phyloP scores from a whole-genome alignment of 1,140 invertebrate species.

The Portunus trituberculatus region DNA sequence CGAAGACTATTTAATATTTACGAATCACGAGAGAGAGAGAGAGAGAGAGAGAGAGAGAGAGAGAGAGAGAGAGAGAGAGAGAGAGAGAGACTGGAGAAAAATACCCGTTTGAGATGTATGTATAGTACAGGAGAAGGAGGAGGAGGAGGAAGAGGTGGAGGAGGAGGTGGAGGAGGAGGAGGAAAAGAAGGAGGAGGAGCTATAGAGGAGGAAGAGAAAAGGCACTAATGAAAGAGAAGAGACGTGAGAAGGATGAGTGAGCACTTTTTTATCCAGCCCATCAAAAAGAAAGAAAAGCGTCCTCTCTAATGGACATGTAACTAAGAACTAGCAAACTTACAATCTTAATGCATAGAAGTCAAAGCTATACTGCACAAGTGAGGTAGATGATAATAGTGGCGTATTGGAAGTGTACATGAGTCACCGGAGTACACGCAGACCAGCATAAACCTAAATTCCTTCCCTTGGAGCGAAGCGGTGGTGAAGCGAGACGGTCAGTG shows the following conservation, averaged over 20 bases:
- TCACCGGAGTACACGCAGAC: not conserved
- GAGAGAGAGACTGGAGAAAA: not conserved
- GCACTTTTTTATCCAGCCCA: too few species aligned
- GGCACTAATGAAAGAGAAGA: too few species aligned
- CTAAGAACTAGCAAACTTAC: too few species aligned
- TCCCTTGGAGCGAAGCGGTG: not conserved
- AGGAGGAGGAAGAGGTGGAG: not conserved
- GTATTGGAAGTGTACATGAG: not conserved
- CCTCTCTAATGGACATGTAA: too few species aligned
- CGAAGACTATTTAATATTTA: too few species aligned
- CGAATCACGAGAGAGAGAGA: not conserved
- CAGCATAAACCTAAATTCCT: not conserved
- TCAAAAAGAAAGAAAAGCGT: too few species aligned
- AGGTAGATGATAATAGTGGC: too few species aligned
- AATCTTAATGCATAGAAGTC: too few species aligned
- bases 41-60: slow-evolving; percentile 36
- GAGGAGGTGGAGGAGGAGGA: not conserved
- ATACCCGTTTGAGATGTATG: not conserved
- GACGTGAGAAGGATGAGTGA: too few species aligned
- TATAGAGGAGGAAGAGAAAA: too few species aligned
- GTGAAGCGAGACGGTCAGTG: not conserved
- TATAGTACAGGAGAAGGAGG: not conserved
- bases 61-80: slow-evolving; percentile 26
- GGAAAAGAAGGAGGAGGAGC: not conserved
- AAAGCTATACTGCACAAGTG: too few species aligned